Percentiles rank a stretch among this genome's conserved stretches.
These are phyloP conservation scores for Hetaerina titia DNA, from an alignment of 2,888 invertebrate genomes.

Conservation along the genomic window DNA sequence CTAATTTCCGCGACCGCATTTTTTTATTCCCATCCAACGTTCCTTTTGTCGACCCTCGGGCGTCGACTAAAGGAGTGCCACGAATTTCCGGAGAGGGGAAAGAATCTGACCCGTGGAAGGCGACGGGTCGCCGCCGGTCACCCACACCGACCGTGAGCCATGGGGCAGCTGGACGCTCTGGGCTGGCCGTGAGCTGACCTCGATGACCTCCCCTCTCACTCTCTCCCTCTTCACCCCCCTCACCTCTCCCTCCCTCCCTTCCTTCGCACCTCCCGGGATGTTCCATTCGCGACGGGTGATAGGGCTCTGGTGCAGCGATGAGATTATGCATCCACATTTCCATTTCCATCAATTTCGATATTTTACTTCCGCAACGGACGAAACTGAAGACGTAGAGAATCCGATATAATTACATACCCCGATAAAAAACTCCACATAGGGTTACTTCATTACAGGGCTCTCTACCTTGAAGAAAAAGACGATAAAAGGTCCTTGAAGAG, in stretches of 20 bases:
- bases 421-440: too few relatives aligned
- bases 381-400: too few relatives aligned
- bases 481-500: too few relatives aligned
- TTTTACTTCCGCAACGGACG: too few relatives aligned
- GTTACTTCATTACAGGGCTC: too few relatives aligned
- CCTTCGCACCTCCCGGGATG: neutral
- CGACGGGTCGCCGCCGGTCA: neutral
- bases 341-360: too few relatives aligned
- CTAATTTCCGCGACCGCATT: neutral
- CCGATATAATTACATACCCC: too few relatives aligned
- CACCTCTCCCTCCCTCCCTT: neutral
- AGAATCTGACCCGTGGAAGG: conserved; percentile 1
- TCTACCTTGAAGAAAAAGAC: too few relatives aligned
- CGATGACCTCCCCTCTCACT: neutral
- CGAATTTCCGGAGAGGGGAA: neutral
- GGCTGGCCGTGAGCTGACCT: neutral
- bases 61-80: neutral
- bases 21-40: neutral
- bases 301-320: too few relatives aligned
- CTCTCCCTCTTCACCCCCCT: neutral
- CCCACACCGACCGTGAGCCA: neutral
- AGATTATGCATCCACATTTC: too few relatives aligned
- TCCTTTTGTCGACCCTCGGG: neutral
- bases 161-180: neutral
- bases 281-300: neutral